Evolutionary conservation across 2,797 vertebrate species (phyloP).

Genomic region (Falco biarmicus): DNA sequence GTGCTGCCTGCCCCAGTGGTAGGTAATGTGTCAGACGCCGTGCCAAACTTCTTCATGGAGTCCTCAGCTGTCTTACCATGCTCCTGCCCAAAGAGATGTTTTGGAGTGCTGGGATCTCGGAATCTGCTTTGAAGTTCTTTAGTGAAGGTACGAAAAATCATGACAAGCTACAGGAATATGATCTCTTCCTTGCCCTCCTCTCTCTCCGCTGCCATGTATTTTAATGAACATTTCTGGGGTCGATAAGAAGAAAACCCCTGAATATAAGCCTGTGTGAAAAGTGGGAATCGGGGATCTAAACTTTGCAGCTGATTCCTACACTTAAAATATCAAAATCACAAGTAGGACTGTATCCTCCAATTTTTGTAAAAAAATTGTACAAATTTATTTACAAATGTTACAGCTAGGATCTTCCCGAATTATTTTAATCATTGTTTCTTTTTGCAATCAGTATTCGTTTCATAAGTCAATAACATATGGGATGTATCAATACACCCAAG

Average conservation of each 20-base stretch:
- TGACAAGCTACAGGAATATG: neutral
- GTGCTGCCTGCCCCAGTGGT: neutral
- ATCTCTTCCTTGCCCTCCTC: neutral
- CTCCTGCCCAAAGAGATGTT: neutral
- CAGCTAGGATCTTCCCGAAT: neutral
- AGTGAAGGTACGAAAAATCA: neutral
- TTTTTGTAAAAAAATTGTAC: neutral
- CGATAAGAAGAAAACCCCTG: neutral
- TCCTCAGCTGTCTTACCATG: neutral
- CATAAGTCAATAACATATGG: conserved; percentile 20
- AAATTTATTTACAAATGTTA: neutral
- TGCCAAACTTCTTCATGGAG: neutral
- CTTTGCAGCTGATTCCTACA: neutral
- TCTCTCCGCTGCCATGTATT: neutral
- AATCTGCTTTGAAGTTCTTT: neutral
- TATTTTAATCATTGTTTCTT: neutral
- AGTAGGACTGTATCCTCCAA: neutral
- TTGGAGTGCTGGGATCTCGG: neutral
- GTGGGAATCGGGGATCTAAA: neutral
- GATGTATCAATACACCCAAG: neutral
- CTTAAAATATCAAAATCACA: neutral
- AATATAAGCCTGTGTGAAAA: neutral
- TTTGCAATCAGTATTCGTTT: conserved; percentile 20
- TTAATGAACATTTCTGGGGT: neutral
- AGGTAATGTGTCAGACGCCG: neutral